Conservation (phyloP, 2,888 invertebrate genomes). For the Norana najaformis region DNA sequence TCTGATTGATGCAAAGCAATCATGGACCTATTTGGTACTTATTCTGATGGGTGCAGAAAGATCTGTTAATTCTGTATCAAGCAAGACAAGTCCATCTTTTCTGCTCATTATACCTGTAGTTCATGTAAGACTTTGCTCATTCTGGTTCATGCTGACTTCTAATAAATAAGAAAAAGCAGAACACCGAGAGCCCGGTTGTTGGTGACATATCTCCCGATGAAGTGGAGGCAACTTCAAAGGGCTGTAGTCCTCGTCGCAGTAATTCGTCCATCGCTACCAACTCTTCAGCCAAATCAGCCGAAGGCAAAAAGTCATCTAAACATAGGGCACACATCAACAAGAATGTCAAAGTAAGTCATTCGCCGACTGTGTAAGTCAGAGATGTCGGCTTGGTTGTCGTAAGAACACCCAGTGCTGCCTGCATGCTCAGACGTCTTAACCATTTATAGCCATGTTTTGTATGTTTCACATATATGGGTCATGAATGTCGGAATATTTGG, state of each 20-base stretch:
- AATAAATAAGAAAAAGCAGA: constrained; percentile 3
- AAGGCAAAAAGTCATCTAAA: constrained; percentile 18
- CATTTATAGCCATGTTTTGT: neutral
- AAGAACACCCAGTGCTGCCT: neutral
- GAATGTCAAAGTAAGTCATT: constrained; percentile 41
- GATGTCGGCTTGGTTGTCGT: neutral
- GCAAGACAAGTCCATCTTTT: too few relatives aligned
- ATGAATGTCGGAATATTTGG: neutral
- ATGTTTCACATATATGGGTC: neutral
- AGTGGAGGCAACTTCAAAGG: neutral
- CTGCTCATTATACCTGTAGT: too few relatives aligned
- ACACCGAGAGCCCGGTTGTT: neutral
- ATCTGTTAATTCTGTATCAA: too few relatives aligned
- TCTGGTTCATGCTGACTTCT: neutral
- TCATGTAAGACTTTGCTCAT: constrained; percentile 2
- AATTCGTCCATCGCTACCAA: neutral
- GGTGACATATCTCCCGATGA: neutral
- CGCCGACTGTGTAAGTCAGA: neutral
- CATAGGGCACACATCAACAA: constrained; percentile 36
- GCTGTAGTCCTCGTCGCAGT: constrained; percentile 14
- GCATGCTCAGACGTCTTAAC: neutral
- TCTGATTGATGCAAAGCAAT: too few relatives aligned
- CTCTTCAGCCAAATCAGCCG: neutral
- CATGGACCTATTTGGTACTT: too few relatives aligned
- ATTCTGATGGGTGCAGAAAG: too few relatives aligned